These are phyloP conservation scores for Epinephelus cyanopodus DNA, from an alignment of 2,113 vertebrate genomes.

Conservation along the genomic window DNA sequence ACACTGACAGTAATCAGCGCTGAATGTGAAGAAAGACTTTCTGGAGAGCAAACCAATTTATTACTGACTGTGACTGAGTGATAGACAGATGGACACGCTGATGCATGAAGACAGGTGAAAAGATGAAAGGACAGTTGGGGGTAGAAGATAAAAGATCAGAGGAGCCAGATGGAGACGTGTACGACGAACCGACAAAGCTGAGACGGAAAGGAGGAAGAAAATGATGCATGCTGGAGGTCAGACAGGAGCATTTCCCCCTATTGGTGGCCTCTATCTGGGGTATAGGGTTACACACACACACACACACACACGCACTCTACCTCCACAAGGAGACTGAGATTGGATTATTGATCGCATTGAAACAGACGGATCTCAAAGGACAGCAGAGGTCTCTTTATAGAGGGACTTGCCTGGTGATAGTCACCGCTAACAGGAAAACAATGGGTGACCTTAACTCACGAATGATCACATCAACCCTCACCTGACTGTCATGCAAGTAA, in stretches of 20 bases:
- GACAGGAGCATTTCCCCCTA: constrained; percentile 67
- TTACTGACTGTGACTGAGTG: constrained; percentile 57
- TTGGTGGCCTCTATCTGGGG: constrained; percentile 61
- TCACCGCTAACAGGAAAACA: constrained; percentile 70
- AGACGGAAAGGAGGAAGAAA: constrained; percentile 52
- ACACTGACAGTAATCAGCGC: constrained; percentile 76
- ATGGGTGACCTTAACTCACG: constrained; percentile 64
- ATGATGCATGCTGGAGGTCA: constrained; percentile 75
- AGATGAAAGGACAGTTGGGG: constrained; percentile 56
- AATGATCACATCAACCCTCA: constrained; percentile 38
- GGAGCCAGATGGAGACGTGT: constrained; percentile 49
- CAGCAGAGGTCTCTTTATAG: constrained; percentile 61
- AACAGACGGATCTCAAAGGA: constrained; percentile 69
- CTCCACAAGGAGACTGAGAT: constrained; percentile 65
- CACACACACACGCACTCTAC: constrained; percentile 35
- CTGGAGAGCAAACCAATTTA: constrained; percentile 68
- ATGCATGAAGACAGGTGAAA: constrained; percentile 72
- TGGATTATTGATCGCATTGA: constrained; percentile 77
- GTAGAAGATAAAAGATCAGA: constrained; percentile 51
- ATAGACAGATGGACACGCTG: constrained; percentile 67
- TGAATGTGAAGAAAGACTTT: constrained; percentile 69
- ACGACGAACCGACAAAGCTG: constrained; percentile 46
- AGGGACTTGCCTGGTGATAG: constrained; percentile 53
- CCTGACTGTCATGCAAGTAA: constrained; percentile 8
- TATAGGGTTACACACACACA: constrained; percentile 71